These are phyloP conservation scores for Mareca penelope DNA, from an alignment of 2,797 vertebrate genomes.

Conservation along the genomic window DNA sequence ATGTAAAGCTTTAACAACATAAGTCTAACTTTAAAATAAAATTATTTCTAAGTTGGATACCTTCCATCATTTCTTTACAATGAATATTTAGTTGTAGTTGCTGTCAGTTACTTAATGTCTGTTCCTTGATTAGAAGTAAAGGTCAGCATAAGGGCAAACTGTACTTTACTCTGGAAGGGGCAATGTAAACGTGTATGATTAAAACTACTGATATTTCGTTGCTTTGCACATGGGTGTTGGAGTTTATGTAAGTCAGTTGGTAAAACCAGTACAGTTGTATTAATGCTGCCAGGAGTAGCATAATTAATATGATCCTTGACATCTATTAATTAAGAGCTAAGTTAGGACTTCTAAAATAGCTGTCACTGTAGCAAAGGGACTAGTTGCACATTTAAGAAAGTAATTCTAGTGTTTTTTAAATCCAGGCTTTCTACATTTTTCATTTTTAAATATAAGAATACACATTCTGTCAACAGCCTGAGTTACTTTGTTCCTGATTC, in stretches of 20 bases:
- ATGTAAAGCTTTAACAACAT: not conserved
- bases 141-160: constrained; percentile 41
- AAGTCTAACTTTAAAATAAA: not conserved
- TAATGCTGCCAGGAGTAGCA: not conserved
- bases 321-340: not conserved
- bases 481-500: not conserved
- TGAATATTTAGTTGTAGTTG: constrained; percentile 26
- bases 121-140: constrained; percentile 64
- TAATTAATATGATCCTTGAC: not conserved
- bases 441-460: not conserved
- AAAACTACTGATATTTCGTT: constrained; percentile 42
- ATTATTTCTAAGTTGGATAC: not conserved
- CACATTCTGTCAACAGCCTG: not conserved
- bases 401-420: not conserved
- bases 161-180: constrained; percentile 58
- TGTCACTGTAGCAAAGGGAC: not conserved
- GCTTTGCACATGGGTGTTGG: not conserved
- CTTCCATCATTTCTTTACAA: not conserved
- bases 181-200: constrained; percentile 31
- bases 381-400: not conserved
- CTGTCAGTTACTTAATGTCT: constrained; percentile 51
- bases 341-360: not conserved
- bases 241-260: constrained; percentile 17
- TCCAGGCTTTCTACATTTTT: not conserved
- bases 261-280: constrained; percentile 8